Base-by-base conservation (phyloP, 1,140 invertebrate genomes). In the Andrena cerasifolii region DNA sequence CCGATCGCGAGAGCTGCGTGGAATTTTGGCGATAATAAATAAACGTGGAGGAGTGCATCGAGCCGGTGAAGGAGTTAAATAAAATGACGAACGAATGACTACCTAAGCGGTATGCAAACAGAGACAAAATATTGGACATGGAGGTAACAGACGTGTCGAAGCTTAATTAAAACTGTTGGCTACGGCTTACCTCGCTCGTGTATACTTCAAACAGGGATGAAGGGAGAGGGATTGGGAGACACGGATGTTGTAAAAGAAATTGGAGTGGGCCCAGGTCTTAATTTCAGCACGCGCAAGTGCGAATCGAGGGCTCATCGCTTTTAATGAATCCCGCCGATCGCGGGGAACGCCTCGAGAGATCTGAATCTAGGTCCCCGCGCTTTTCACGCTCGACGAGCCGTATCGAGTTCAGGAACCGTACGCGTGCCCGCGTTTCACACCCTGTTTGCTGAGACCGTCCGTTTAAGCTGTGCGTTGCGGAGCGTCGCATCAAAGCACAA, bases 311-410 rank as follows among this genome's bases (percentile, higher is more conserved):
- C 62, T 67, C 51, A 36, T 75, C 24, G 61, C 36, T 67, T 67
- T 75, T 75, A 47, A 56, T 56, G 61, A 74, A 66, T 56, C n/a
- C 49, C n/a, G 58, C 33, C 49, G 61, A 74, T 74, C 36, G 59
- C 33, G 47, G 24, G n/a, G 26, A 63, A 74, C 56, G 26, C 72
- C 36, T 65, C 49, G 26, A 14, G 40, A 66, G 21, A 56, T 33
- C 8, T 4, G 61, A 45, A 75, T 43, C 49, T 56, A 65, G 49
- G 26, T 47, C n/a, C 10, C 56, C 1, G 3, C 0, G 26, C 49
- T 66, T 74, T 74, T 63, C 31, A 31, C 6, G 59, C 33, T 14
- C 49, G 72, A n/a, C 61, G 72, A 74, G 36, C 31, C 61, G 45
- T 62, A 58, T 63, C 33, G 43, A 36, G 24, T 53, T 54, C 61